Evolutionary conservation across 2,888 invertebrate genomes (phyloP).

Genomic region (Parnassius mnemosyne): DNA sequence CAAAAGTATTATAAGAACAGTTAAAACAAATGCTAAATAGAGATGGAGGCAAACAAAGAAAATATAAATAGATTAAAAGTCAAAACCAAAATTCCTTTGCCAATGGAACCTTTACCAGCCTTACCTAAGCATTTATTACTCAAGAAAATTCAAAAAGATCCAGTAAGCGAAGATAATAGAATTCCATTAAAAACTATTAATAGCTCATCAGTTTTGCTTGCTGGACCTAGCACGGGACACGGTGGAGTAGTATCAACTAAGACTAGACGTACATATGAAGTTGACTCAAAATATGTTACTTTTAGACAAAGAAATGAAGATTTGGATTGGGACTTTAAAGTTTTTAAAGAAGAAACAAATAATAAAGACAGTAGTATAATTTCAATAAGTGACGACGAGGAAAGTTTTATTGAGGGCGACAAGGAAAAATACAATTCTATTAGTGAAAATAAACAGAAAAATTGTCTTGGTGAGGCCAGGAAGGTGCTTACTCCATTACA

Average conservation of each 20-base stretch:
- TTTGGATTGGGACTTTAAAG: slow-evolving; percentile 47
- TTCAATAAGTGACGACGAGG: slow-evolving; percentile 43
- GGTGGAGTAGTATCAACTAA: slow-evolving; percentile 29
- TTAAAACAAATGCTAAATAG: not conserved
- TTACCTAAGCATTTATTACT: slow-evolving; percentile 48
- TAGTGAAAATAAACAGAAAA: slow-evolving; percentile 32
- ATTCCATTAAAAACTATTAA: slow-evolving; percentile 50
- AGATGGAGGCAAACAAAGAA: slow-evolving; percentile 54
- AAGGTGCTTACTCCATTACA: slow-evolving; percentile 45
- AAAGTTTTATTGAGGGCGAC: slow-evolving; percentile 28
- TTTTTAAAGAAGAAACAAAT: slow-evolving; percentile 44
- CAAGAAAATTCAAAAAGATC: slow-evolving; percentile 30
- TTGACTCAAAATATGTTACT: slow-evolving; percentile 42
- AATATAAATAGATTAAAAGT: slow-evolving; percentile 39
- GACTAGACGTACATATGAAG: slow-evolving; percentile 23
- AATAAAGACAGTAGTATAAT: slow-evolving; percentile 34
- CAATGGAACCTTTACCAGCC: slow-evolving; percentile 51
- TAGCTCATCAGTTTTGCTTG: slow-evolving; percentile 24
- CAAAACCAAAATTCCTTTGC: slow-evolving; percentile 57
- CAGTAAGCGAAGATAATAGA: slow-evolving; percentile 32
- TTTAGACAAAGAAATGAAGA: slow-evolving; percentile 40
- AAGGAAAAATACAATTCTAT: slow-evolving; percentile 21
- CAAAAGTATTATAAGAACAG: slow-evolving; percentile 5
- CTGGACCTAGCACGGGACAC: slow-evolving; percentile 32
- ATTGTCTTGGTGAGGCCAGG: slow-evolving; percentile 32